These are phyloP conservation scores for Bacillus rossius DNA, from an alignment of 1,140 invertebrate genomes.

Conservation along the genomic window DNA sequence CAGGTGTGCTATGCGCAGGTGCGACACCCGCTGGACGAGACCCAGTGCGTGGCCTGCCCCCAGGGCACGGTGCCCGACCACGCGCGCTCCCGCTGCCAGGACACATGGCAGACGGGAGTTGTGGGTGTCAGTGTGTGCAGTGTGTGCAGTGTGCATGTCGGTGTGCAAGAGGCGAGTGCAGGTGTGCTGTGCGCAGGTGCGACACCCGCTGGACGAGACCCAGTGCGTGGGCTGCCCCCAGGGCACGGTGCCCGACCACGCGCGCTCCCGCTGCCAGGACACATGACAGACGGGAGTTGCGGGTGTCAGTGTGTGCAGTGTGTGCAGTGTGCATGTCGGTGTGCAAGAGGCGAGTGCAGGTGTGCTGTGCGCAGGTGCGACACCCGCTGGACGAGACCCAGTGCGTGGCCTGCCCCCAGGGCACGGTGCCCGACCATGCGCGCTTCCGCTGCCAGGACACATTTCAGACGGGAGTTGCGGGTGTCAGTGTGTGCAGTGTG, in stretches of 20 bases:
- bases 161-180: no score
- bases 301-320: no score
- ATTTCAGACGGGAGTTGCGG: no score
- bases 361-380: conserved; percentile 55
- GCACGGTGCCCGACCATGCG: conserved; percentile 70
- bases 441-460: conserved; percentile 68
- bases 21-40: conserved; percentile 69
- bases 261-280: conserved; percentile 68
- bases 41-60: conserved; percentile 75
- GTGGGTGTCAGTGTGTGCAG: no score
- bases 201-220: conserved; percentile 70
- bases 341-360: no score
- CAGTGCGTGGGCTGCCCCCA: conserved; percentile 74
- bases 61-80: conserved; percentile 74
- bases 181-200: no score
- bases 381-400: conserved; percentile 72
- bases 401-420: conserved; percentile 74
- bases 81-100: conserved; percentile 65
- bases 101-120: no score
- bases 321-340: no score
- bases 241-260: conserved; percentile 73
- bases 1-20: no score
- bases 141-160: no score
- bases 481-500: no score
- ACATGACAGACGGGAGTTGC: no score